Base-by-base conservation (phyloP, 1,140 invertebrate species). In the Apis cerana region DNA sequence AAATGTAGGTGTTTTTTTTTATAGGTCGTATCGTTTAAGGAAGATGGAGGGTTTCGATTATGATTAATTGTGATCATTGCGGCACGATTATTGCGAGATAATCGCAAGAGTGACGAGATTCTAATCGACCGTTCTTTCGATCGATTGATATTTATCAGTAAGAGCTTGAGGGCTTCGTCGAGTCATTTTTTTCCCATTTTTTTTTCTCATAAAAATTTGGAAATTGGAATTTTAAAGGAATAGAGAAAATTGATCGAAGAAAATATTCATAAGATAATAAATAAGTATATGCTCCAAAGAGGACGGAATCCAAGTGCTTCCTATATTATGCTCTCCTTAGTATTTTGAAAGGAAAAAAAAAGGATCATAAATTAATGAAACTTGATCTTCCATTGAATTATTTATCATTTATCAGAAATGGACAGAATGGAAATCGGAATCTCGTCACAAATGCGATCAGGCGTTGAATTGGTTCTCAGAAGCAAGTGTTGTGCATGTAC, bases 401-500 rank as follows among this genome's bases (percentile, higher is more conserved):
- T 83, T 74, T 43, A 43, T 82, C 11, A 54, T 19, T 70, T 27
- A 27, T 27, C 27, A 27, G 1, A 33, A 50, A 50, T 33, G 33
- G 33, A 33, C 2, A 2, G 33, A 0, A 21, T 58, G 21, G 3
- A 62, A 23, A 15, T 17, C 50, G n/a, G 72, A 86, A 84, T 84
- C 86, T 75, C 50, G 77, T 84, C 82, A 78, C 52, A 11, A 33
- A 33, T 27, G 69, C 74, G 67, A 76, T 76, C 65, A 17, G 52
- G 58, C 68, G 74, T 54, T 77, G 71, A 80, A 83, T 43, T 17
- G 74, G 83, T 68, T 59, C 72, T 81, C 71, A 75, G 81, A 80
- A 75, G 64, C 82, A 72, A 61, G 71, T 75, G 69, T 71, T 67
- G 33, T 43, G 78, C 75, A 68, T 75, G 80, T 84, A 90, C 82